Base-by-base conservation (phyloP, 2,888 invertebrate genomes). In the Cosmorhoe ocellata region DNA sequence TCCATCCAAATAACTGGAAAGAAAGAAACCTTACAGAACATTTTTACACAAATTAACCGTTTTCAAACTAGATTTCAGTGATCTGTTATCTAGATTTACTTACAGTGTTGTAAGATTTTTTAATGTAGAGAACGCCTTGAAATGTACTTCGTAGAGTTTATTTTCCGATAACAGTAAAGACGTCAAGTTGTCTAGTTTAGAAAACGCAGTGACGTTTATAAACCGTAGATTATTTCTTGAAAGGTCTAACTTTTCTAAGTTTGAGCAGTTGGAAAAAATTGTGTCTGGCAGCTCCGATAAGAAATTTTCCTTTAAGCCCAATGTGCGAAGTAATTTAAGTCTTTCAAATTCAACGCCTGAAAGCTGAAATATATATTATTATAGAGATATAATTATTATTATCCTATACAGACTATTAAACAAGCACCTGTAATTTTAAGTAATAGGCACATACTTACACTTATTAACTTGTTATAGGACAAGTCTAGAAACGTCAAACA, bases 121-220 rank as follows among this genome's bases (percentile, higher is more conserved):
- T 40, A 94, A 89, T 30, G 91, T 91, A 6, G 89, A 81, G 68
- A 96, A 94, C 5, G 93, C 82, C 61, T 91, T 91, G 27, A 92
- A 91, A 66, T 94, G 92, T 30, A 95, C 85, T 58, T 89, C 88
- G 51, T 91, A 90, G 13, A 96, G 80, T 63, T 93, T 91, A 72
- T 96, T 96, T 58, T 95, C 94, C 57, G 94, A 94, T 6, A 96
- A 77, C 49, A 94, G 87, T 8, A 96, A 86, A 0, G 92, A 91
- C 0, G 92, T 93, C 33, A 96, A 78, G 69, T 94, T 93, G 4
- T 81, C 75, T 40, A 95, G 78, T 0, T 94, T 94, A 13, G 83
- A 76, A 61, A 95, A 93, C 7, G 91, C 91, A 9, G 91, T 91
- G 18, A 91, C 81, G 46, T 92, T 91, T 27, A 95, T 70, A 51